Conservation (phyloP, 1,140 invertebrate genomes). For the Cotesia typhae region DNA sequence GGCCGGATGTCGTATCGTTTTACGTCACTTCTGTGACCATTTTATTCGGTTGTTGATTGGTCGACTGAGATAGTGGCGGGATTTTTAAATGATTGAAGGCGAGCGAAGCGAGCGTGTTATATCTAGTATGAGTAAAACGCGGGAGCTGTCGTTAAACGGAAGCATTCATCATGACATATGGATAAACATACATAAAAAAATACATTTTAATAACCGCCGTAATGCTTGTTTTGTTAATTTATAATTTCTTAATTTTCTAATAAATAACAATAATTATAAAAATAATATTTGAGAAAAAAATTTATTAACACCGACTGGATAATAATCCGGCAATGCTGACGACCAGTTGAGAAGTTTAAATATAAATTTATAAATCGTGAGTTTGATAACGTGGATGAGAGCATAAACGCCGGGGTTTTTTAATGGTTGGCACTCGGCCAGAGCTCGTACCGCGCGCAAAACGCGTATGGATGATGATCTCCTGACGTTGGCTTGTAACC, state of each 20-base stretch:
- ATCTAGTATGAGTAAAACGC: neutral
- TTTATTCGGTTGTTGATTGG: no score
- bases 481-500: conserved; percentile 46
- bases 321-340: conserved; percentile 5
- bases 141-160: neutral
- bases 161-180: conserved; percentile 8
- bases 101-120: no score
- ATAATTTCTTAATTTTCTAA: neutral
- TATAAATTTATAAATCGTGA: conserved; percentile 52
- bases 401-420: conserved; percentile 12
- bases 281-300: neutral
- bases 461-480: conserved; percentile 50
- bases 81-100: no score
- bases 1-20: no score
- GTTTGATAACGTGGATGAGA: conserved; percentile 51
- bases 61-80: no score
- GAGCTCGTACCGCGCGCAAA: conserved; percentile 55
- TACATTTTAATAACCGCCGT: conserved; percentile 44
- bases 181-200: conserved; percentile 32
- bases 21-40: no score
- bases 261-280: neutral
- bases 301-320: no score
- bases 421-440: conserved; percentile 54
- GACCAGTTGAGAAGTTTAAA: conserved; percentile 44
- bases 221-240: conserved; percentile 13